Base-by-base conservation (phyloP, 1,140 invertebrate genomes). In the Atta cephalotes region DNA sequence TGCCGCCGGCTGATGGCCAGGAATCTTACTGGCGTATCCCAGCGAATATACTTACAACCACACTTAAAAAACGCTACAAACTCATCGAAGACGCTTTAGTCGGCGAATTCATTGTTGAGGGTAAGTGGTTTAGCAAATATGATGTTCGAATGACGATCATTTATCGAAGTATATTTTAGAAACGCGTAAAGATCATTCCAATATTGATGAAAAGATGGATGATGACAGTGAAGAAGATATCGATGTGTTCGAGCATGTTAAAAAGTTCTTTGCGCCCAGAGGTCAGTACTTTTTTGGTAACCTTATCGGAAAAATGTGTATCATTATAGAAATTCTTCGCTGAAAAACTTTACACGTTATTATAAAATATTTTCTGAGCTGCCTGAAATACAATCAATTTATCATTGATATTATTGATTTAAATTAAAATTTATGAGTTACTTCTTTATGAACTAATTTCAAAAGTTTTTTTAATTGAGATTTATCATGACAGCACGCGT, bases 21-120 rank as follows among this genome's bases (percentile, higher is more conserved):
- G 96, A 97, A 94, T 93, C 89, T 88, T 96, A 96, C 92, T 97
- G 96, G 96, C 95, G 96, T 71, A 96, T 97, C 85, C 96, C 96
- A 3, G 93, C 92, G 21, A 92, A 95, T 89, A 94, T 95, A 92
- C 92, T 96, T 49, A 93, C 93, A 60, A 85, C 92, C 7, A 95
- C 95, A 31, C 94, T 97, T 28, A 95, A 94, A 86, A 94, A 94
- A 81, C 94, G 94, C 63, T 92, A 88, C 74, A 86, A 92, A 51
- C 86, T 96, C 68, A 94, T 96, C 70, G 94, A 93, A 39, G 91
- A 95, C 39, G 94, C 95, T 5, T 80, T 96, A 16, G 92, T 93
- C 71, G 95, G 95, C 35, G 93, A 93, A 90, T 94, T 95, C 68
- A 45, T 92, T 45, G 74, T 68, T 56, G 92, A 93, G 77, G 92